Base-by-base conservation (phyloP, 1,140 invertebrate species). In the Saxidomus purpurata region DNA sequence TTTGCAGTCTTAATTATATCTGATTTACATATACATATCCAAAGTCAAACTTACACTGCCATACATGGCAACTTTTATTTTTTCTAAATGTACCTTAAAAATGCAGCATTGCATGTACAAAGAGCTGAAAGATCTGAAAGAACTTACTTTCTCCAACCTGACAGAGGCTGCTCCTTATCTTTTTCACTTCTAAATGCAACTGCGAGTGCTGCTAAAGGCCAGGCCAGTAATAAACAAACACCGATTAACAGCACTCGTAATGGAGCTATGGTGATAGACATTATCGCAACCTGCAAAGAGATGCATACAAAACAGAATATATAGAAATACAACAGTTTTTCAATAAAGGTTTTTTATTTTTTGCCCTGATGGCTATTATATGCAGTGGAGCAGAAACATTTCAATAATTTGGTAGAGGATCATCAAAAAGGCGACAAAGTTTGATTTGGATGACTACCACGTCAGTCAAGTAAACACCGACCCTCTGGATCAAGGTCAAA, bases 101-200 rank as follows among this genome's bases (percentile, higher is more conserved):
- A n/a, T n/a, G n/a, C n/a, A n/a, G n/a, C n/a, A n/a, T n/a, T n/a
- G n/a, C n/a, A n/a, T n/a, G n/a, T n/a, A n/a, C n/a, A n/a, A n/a
- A n/a, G n/a, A n/a, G n/a, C n/a, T 43, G 15, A 59, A 59, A 22
- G 28, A 49, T 49, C 47, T 8, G 9, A 52, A 76, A 28, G 1
- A 52, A 79, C 93, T 93, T 93, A 95, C 95, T 92, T 93, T 90
- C 94, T 93, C 94, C 94, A 95, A 40, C 95, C 94, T 71, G 89
- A 74, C 52, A 95, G 19, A 52, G 95, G 95, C 90, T 94, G 93
- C 19, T 92, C 79, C 71, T 89, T 92, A n/a, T 95, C 95, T 47
- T 94, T 93, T 86, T 93, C 84, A 40, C 91, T 89, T 28, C 92
- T 87, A 77, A 92, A 94, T 15, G 90, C 90, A 40, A 94, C 80